Evolutionary conservation across 1,140 invertebrate genomes (phyloP), one percentile per base, ranked within the genome.

Genomic region (Drosophila chauvacae): DNA sequence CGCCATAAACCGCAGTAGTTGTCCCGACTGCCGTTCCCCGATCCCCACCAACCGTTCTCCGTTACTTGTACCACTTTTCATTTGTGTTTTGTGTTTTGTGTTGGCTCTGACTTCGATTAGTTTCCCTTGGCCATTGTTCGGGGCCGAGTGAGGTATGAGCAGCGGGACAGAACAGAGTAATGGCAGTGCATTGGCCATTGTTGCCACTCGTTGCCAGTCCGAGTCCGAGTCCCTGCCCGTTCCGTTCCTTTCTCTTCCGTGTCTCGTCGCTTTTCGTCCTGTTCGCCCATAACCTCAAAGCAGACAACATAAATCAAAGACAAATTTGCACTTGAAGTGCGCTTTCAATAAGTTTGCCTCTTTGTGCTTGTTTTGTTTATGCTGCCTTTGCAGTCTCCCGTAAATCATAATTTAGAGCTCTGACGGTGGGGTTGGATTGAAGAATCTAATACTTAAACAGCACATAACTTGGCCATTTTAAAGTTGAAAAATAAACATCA

Each of bases 231-330:
- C n/a, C 57, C 58, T 39, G 20, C n/a, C 14, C 64, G 42, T 42
- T 44, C 37, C 33, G 9, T 23, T 37, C 20, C 51, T n/a, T 23
- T 37, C 51, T n/a, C 14, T 26, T 16, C 23, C 9, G 28, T 51
- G 28, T 23, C 37, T 71, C 33, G 13, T 37, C 39, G 37, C 11
- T 33, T 48, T 11, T 56, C 45, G 69, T 74, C 41, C 66, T 72
- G 39, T 42, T 56, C 60, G 66, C 39, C 66, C 62, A 71, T 85
- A 84, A 70, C 81, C 81, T 81, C 81, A 85, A 85, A 81, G 81
- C 81, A 85, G 82, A 85, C 82, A 70, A 76, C 82, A 80, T 85
- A 85, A 85, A 85, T 85, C 82, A 85, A 78, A 85, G 74, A 74
- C 73, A 85, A 85, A 85, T 85, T 85, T 85, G 65, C 82, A 85